Evolutionary conservation across 2,113 vertebrate genomes (phyloP).

Genomic region (Polypterus senegalus): DNA sequence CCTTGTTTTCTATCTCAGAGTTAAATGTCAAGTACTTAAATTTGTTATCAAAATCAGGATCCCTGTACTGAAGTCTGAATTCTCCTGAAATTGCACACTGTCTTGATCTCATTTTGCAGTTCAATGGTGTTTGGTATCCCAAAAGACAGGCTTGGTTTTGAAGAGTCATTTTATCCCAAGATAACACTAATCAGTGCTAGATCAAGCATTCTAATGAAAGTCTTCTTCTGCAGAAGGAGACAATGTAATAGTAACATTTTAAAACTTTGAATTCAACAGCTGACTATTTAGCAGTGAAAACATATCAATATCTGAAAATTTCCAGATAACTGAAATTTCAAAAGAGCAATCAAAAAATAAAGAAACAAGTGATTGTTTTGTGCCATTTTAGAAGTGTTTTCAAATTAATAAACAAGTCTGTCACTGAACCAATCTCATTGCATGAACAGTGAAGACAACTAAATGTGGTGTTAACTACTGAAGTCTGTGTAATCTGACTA

Average conservation of each 20-base stretch:
- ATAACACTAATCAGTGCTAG: slow-evolving; percentile 6
- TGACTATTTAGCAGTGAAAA: not conserved
- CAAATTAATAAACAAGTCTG: too few relatives aligned
- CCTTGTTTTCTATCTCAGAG: slow-evolving; percentile 11
- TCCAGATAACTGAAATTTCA: not conserved
- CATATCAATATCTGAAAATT: not conserved
- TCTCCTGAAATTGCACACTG: too few relatives aligned
- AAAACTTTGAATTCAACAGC: not conserved
- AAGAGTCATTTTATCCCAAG: slow-evolving; percentile 11
- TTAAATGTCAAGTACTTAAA: slow-evolving; percentile 17
- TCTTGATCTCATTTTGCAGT: too few relatives aligned
- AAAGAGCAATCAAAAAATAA: too few relatives aligned
- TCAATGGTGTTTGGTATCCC: too few relatives aligned
- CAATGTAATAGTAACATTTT: not conserved
- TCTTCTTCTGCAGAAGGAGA: not conserved
- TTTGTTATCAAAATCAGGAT: slow-evolving; percentile 13
- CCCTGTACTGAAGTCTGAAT: slow-evolving; percentile 14
- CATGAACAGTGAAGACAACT: too few relatives aligned
- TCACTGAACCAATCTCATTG: too few relatives aligned
- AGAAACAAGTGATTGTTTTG: too few relatives aligned
- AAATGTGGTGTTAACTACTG: too few relatives aligned
- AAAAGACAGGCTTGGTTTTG: not conserved
- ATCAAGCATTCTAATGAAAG: not conserved
- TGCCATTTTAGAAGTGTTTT: too few relatives aligned
- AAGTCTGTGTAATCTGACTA: too few relatives aligned